phyloP scores from a whole-genome alignment of 2,797 vertebrate species.

The Anguilla anguilla region DNA sequence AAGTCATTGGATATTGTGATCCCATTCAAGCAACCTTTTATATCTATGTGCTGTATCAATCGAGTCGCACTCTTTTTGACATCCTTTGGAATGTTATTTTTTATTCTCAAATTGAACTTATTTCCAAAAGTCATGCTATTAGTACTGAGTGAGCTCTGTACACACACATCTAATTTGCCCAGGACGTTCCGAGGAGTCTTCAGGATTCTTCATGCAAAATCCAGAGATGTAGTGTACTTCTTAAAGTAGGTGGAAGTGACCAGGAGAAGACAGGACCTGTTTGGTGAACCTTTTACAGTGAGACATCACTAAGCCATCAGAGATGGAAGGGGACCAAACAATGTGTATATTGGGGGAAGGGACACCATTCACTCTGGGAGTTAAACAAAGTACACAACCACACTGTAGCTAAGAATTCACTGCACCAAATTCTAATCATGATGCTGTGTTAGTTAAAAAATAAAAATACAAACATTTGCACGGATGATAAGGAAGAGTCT shows the following conservation, averaged over 20 bases:
- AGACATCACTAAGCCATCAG: neutral
- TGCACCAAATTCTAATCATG: neutral
- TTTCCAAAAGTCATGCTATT: too few species aligned
- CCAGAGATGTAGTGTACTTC: neutral
- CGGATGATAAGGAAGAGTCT: neutral
- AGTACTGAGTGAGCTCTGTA: too few species aligned
- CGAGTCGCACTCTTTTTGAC: neutral
- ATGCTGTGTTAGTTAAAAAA: neutral
- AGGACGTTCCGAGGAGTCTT: neutral
- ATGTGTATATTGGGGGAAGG: neutral
- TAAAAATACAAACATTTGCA: neutral
- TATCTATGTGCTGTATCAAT: neutral
- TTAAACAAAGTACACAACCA: neutral
- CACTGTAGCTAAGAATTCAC: neutral
- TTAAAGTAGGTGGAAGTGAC: neutral
- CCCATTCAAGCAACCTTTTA: neutral
- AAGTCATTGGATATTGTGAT: neutral
- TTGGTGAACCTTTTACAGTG: neutral
- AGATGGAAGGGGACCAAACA: neutral
- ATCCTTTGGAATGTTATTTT: neutral
- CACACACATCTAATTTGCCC: neutral
- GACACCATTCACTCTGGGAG: neutral
- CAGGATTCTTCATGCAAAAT: neutral
- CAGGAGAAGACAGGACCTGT: neutral
- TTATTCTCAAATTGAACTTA: neutral